Evolutionary conservation across 2,888 invertebrate species (phyloP).

Genomic region (Resseliella maxima): DNA sequence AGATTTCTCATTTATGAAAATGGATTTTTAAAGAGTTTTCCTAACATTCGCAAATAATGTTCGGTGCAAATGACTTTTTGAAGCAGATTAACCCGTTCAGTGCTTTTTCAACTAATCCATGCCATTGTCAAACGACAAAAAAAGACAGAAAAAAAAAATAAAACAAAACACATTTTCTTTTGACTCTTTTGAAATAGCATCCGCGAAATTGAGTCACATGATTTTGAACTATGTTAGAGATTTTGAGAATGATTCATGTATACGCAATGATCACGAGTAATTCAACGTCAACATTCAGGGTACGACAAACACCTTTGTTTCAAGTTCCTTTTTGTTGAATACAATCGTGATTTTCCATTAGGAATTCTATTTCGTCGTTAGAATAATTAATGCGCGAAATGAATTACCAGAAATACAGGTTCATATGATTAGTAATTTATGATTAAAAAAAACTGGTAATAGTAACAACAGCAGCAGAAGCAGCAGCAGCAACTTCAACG

Average conservation of each 20-base stretch:
- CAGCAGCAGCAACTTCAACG: no score
- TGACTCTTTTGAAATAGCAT: not conserved
- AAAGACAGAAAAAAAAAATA: not conserved
- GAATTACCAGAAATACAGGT: conserved; percentile 53
- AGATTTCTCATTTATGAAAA: conserved; percentile 51
- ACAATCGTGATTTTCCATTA: conserved; percentile 25
- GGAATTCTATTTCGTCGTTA: conserved; percentile 16
- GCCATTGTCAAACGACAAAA: not conserved
- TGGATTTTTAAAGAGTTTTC: conserved; percentile 38
- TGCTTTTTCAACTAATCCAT: not conserved
- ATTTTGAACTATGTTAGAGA: conserved; percentile 9
- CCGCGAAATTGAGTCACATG: not conserved
- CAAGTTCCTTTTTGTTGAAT: not conserved
- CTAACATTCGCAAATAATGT: not conserved
- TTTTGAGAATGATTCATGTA: not conserved
- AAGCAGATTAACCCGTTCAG: conserved; percentile 45
- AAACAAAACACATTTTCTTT: not conserved
- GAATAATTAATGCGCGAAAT: conserved; percentile 42
- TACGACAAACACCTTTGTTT: not conserved
- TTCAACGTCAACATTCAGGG: not conserved
- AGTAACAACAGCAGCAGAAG: not conserved
- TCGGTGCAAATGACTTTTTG: conserved; percentile 44
- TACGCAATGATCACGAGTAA: not conserved
- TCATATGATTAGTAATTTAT: conserved; percentile 46
- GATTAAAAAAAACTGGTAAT: conserved; percentile 10